Evolutionary conservation across 2,888 invertebrate genomes (phyloP), one percentile per base, ranked within the genome.

Genomic region (Drosophila demipolita): DNA sequence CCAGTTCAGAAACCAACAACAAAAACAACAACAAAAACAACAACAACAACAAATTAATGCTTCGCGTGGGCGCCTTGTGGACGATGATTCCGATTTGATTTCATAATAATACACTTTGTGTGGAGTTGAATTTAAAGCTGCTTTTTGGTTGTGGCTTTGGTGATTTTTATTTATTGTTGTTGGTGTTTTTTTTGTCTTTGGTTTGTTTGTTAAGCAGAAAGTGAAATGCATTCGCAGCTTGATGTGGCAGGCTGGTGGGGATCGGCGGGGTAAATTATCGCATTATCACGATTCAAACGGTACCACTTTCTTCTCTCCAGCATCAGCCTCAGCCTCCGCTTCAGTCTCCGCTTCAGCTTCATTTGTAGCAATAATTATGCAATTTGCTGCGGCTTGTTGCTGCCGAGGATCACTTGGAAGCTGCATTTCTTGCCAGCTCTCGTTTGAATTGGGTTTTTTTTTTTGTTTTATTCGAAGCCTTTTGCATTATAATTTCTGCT

Each of bases 261-360:
- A 49, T n/a, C 15, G 32, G 23, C 64, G 64, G 63, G 71, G 66
- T 52, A 86, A 86, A 86, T 90, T 86, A 86, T 86, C 86, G 86
- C 88, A 88, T 86, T 86, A 86, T 86, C 86, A 86, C 86, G 86
- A 86, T 86, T 86, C 88, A 89, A 90, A 85, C 88, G 88, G 88
- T 88, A 80, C 90, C 86, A 90, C 90, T 86, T 86, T 86, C 87
- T 86, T 89, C 73, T 61, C 53, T 35, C 12, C 45, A 45, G 12
- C 45, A 20, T 11, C 57, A 48, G 20, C 26, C 1, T 20, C 9
- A 15, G 17, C 17, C 0, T 7, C 45, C 20, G 45, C 23, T 9
- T 9, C 50, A 60, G 26, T 20, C 7, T 12, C 62, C 45, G 38
- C 48, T 53, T 36, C 69, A 85, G 88, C 90, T 87, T 90, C 86